phyloP scores from a whole-genome alignment of 53 echinoderm and acorn worm genomes.

The Crossaster papposus region DNA sequence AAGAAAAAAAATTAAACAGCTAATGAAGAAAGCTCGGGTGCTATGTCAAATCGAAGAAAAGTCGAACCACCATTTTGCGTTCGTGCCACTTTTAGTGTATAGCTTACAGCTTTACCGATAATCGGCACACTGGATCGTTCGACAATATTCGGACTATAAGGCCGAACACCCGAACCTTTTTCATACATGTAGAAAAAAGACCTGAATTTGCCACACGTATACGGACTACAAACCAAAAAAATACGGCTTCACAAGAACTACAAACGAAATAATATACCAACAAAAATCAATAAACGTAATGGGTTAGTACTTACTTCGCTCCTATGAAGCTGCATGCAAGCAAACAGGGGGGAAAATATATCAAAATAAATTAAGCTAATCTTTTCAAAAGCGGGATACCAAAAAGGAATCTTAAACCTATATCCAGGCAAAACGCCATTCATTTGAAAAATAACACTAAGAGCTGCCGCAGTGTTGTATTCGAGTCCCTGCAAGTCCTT shows the following conservation, averaged over 20 bases:
- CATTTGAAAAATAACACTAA: neutral
- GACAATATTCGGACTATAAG: too few species aligned
- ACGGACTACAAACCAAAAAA: too few species aligned
- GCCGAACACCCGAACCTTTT: neutral
- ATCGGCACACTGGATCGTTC: too few species aligned
- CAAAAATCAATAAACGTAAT: constrained; percentile 7
- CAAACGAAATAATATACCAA: neutral
- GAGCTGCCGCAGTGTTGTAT: too few species aligned
- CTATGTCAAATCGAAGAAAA: too few species aligned
- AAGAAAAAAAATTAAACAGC: too few species aligned
- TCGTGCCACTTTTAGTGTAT: too few species aligned
- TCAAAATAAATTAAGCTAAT: constrained; percentile 9
- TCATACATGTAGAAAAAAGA: neutral
- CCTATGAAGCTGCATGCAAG: constrained; percentile 72
- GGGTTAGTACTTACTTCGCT: constrained; percentile 73
- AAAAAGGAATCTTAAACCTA: neutral
- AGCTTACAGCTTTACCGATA: too few species aligned
- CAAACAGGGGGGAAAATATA: constrained; percentile 27
- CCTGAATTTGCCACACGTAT: too few species aligned
- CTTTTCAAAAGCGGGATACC: neutral
- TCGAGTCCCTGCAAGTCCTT: too few species aligned
- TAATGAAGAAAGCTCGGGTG: too few species aligned
- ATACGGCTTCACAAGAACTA: neutral
- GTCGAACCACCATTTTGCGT: too few species aligned
- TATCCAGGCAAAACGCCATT: neutral